Conservation (phyloP, 2,797 vertebrate species). For the Clamator glandarius region DNA sequence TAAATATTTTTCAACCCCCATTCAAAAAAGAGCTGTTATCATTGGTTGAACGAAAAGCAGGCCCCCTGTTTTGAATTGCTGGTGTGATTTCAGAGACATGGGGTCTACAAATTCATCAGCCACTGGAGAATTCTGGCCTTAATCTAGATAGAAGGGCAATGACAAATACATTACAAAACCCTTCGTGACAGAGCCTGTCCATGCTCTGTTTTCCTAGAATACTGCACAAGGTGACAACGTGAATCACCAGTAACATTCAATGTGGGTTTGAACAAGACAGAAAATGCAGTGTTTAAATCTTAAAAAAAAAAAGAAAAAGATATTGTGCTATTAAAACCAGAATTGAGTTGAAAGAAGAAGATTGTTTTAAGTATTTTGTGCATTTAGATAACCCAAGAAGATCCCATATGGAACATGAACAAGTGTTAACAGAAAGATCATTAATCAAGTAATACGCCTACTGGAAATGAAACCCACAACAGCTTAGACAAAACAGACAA, state of each 20-base stretch:
- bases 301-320: neutral
- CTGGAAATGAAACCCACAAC: slow-evolving; percentile 39
- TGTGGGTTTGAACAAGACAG: neutral
- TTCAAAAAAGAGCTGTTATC: neutral
- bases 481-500: slow-evolving; percentile 19
- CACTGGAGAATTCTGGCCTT: neutral
- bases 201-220: slow-evolving; percentile 1
- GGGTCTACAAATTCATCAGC: neutral
- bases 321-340: neutral
- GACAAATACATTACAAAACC: neutral
- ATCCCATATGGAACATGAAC: slow-evolving; percentile 43
- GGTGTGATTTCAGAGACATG: neutral
- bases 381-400: slow-evolving; percentile 28
- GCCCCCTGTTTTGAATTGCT: neutral
- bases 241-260: neutral
- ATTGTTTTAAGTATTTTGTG: neutral
- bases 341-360: neutral
- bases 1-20: slow-evolving; percentile 19
- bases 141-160: slow-evolving; percentile 26
- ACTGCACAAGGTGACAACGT: neutral
- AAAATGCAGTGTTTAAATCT: neutral
- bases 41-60: neutral
- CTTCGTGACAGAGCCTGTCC: neutral
- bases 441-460: slow-evolving; percentile 48
- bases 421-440: slow-evolving; percentile 51